phyloP scores from a whole-genome alignment of 2,797 vertebrate genomes.

The Paguma larvata region DNA sequence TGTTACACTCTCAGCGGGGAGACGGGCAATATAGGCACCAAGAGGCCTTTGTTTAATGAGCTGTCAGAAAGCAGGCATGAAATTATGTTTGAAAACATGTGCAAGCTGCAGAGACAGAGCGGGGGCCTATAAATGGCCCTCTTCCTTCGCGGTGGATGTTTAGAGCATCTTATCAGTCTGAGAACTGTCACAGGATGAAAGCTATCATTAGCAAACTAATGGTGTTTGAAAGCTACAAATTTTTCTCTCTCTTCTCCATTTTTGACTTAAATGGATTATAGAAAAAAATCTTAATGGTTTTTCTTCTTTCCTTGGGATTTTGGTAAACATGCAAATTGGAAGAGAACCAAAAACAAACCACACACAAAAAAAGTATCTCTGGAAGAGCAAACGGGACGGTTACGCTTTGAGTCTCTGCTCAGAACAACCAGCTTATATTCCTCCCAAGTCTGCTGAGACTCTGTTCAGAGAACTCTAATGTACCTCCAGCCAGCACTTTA shows the following conservation, averaged over 20 bases:
- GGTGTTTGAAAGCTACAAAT: conserved; percentile 89
- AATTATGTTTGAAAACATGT: conserved; percentile 92
- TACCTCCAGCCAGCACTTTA: conserved; percentile 76
- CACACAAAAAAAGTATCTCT: not conserved
- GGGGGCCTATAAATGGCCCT: conserved; percentile 85
- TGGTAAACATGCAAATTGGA: conserved; percentile 81
- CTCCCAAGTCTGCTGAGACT: conserved; percentile 76
- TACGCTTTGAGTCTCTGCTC: not conserved
- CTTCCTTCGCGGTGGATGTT: conserved; percentile 85
- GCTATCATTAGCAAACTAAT: conserved; percentile 90
- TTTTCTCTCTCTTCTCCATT: conserved; percentile 85
- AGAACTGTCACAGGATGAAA: conserved; percentile 87
- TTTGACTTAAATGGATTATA: conserved; percentile 86
- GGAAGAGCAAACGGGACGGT: conserved; percentile 68
- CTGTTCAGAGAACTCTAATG: conserved; percentile 79
- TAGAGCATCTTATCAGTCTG: conserved; percentile 88
- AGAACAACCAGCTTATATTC: conserved; percentile 12
- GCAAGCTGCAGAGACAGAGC: conserved; percentile 88
- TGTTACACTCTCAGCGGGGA: conserved; percentile 90
- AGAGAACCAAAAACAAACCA: conserved; percentile 75
- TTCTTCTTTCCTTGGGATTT: conserved; percentile 77
- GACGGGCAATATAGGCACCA: conserved; percentile 90
- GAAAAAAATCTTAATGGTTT: conserved; percentile 72
- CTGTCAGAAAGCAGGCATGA: conserved; percentile 92
- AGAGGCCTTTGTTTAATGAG: conserved; percentile 93